Base-by-base conservation (phyloP, 2,113 vertebrate species). In the Hippocampus mohnikei region DNA sequence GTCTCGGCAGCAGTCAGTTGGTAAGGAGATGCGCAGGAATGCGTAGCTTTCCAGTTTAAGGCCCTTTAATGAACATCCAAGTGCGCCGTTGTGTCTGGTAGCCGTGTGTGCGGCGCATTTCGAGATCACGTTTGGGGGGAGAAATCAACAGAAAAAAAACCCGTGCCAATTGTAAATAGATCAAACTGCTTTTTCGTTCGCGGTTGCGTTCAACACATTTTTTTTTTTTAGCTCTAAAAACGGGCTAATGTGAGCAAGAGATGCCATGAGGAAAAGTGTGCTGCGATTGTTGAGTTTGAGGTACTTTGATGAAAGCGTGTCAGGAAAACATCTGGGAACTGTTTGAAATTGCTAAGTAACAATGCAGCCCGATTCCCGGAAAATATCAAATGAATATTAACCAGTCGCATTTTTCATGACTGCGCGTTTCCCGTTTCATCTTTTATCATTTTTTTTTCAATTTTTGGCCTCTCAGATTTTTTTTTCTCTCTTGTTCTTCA, bases 21-120 rank as follows among this genome's bases (percentile, higher is more conserved):
- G 90, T 91, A 85, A 86, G 90, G 91, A 85, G 80, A 89, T 86
- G 52, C 62, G 76, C 70, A 81, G 88, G 90, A 93, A 92, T 93
- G 90, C 84, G 85, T 84, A 29, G 79, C 76, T 80, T 84, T 90
- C 88, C 83, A 89, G 83, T 90, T 92, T 87, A 91, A 88, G 82
- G 87, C 86, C 82, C 77, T 89, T 88, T 91, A 89, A 92, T 91
- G 87, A 91, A 91, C 88, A 91, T 84, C 77, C 82, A 81, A 46
- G 64, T 40, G 84, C 80, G 86, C 70, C 71, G 69, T 80, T 77
- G 3, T 69, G 75, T 42, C 62, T n/a, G 37, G 37, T 74, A 74
- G 70, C 25, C 29, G 68, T 66, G 78, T 67, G 67, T 65, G 58
- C 58, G 48, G 33, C n/a, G 60, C 60, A 62, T n/a, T 63, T 58